These are phyloP conservation scores for Bombus confusus DNA, from an alignment of 1,140 invertebrate species.

Conservation along the genomic window DNA sequence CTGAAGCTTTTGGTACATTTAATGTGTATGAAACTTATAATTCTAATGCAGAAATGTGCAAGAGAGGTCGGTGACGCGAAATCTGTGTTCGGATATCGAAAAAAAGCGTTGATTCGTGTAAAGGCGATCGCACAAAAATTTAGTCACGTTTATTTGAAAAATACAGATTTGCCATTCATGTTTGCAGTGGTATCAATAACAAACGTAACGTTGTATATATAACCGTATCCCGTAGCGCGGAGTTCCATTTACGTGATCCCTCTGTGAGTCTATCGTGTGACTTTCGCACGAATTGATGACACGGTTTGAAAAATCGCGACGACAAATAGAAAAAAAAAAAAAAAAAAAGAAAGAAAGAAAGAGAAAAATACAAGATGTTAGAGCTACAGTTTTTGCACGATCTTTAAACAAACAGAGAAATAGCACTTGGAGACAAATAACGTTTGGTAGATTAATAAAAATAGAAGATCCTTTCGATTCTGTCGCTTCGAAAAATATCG, in stretches of 20 bases:
- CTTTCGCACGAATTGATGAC: background rate
- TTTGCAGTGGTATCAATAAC: slow-evolving; percentile 32
- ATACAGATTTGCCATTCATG: slow-evolving; percentile 36
- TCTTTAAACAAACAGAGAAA: background rate
- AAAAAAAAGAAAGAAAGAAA: too few relatives aligned
- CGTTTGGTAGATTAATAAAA: background rate
- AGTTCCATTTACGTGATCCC: slow-evolving; percentile 38
- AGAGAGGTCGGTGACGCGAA: slow-evolving; percentile 18
- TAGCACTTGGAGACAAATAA: background rate
- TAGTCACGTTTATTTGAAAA: slow-evolving; percentile 27
- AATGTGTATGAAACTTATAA: too few relatives aligned
- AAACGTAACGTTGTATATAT: slow-evolving; percentile 27
- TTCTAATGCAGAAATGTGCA: slow-evolving; percentile 17
- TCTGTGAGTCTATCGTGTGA: background rate
- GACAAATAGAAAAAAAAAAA: background rate
- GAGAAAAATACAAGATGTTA: background rate
- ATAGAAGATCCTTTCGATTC: background rate
- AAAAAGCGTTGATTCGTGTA: slow-evolving; percentile 37
- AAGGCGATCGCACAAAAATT: slow-evolving; percentile 32
- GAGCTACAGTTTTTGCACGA: too few relatives aligned
- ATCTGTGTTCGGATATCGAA: background rate
- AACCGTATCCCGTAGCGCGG: slow-evolving; percentile 15
- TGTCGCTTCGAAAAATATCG: slow-evolving; percentile 6
- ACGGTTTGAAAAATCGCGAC: background rate
- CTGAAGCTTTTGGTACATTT: slow-evolving; percentile 19